Evolutionary conservation across 2,797 vertebrate species (phyloP), one percentile per base, ranked within the genome.

Genomic region (Enteromius anoplus): DNA sequence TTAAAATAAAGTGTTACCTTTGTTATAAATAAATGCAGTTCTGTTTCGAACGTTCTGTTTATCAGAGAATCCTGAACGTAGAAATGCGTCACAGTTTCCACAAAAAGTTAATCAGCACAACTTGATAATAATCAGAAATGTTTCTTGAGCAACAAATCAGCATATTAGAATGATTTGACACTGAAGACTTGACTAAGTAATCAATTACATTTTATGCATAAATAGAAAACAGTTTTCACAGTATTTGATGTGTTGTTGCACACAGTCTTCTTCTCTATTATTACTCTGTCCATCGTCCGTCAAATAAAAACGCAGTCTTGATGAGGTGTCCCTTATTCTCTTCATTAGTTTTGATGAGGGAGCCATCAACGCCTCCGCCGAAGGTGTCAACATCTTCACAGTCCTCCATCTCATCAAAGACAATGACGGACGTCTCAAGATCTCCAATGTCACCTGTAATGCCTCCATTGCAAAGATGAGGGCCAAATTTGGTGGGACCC

Each of bases 381-480:
- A 98, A 0, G 97, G 96, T 0, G 95, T 98, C 19, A 92, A 95
- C 91, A 97, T 99, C 92, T 92, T 95, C 91, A 96, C 96, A 0
- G 92, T 89, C 5, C 89, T 99, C 78, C 92, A 90, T 71, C 87
- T 99, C 81, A 91, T 94, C 84, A 92, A 93, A 86, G 97, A 97
- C 0, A 1, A 90, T 0, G 77, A 85, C 0, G 98, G 98, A 5
- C 95, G 96, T 34, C 93, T 97, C 78, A 97, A 96, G 93, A 97
- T 99, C 87, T 95, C 94, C 47, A 97, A 97, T 80, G 91, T 97
- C 86, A 95, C 91, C 88, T 99, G 98, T 75, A 90, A 95, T 0
- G 97, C 98, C 5, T 95, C 91, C 34, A 95, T 99, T 17, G 78
- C 86, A 73, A 96, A 87, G 81, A 97, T 99, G 96, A 94, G 84